These are phyloP conservation scores for Drosophila mercatorum DNA, from an alignment of 2,888 invertebrate species.

Conservation along the genomic window DNA sequence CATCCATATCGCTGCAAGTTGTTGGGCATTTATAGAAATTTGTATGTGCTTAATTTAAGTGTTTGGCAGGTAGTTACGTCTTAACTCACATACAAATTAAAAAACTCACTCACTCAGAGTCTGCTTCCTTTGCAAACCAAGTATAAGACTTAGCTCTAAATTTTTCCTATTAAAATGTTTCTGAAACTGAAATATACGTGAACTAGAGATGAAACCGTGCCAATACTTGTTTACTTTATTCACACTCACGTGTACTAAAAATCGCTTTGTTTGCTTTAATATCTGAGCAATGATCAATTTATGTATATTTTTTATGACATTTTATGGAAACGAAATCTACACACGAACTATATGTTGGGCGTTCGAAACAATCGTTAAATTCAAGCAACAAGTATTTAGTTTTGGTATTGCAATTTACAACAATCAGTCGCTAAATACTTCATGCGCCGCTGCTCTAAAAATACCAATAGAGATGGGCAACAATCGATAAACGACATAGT, in stretches of 20 bases:
- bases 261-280: neutral
- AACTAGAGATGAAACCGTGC: constrained; percentile 49
- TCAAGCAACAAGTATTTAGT: constrained; percentile 1
- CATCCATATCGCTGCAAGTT: constrained; percentile 62
- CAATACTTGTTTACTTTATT: constrained; percentile 20
- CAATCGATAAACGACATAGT: constrained; percentile 5
- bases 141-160: constrained; percentile 20
- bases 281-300: neutral
- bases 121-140: constrained; percentile 22
- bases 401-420: neutral
- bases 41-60: constrained; percentile 10
- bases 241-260: constrained; percentile 6
- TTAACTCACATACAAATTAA: constrained; percentile 28
- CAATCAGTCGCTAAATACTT: constrained; percentile 13
- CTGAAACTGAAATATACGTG: constrained; percentile 43
- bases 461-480: constrained; percentile 25
- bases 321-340: neutral
- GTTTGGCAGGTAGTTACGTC: constrained; percentile 7
- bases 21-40: constrained; percentile 32
- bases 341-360: neutral
- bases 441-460: neutral
- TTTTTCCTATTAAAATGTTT: constrained; percentile 38
- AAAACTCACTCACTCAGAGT: constrained; percentile 13
- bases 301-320: neutral
- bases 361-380: neutral